phyloP scores from a whole-genome alignment of 2,113 vertebrate species.

The Heloderma charlesbogerti region DNA sequence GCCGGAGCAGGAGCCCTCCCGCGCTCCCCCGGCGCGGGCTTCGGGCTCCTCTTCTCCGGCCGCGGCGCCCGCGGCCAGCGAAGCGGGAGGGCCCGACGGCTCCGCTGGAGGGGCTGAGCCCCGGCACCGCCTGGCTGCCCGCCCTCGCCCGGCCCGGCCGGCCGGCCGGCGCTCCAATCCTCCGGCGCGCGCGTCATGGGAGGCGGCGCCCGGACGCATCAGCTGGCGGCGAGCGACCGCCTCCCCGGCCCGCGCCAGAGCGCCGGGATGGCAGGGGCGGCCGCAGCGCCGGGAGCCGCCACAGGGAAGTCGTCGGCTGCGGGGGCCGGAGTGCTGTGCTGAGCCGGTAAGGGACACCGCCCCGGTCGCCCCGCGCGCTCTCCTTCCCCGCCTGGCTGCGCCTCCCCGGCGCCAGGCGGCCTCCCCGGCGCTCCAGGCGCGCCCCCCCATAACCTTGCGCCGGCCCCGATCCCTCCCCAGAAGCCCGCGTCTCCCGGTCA shows the following conservation, averaged over 20 bases:
- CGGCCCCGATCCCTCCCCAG: background rate
- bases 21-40: no score
- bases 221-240: constrained; percentile 8
- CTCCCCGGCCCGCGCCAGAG: background rate
- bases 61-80: no score
- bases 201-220: constrained; percentile 23
- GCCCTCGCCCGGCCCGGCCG: no score
- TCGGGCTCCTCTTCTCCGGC: no score
- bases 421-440: background rate
- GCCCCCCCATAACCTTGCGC: background rate
- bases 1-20: no score
- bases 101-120: no score
- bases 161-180: background rate
- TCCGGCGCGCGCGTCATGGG: background rate
- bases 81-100: no score
- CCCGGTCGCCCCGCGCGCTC: rapidly evolving
- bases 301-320: background rate
- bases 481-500: background rate
- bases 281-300: background rate
- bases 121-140: no score
- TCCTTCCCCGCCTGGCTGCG: rapidly evolving
- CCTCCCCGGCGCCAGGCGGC: background rate
- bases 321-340: rapidly evolving
- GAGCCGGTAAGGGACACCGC: background rate
- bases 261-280: background rate